These are phyloP conservation scores for Syrphus vitripennis DNA, from an alignment of 2,888 invertebrate species.

Conservation along the genomic window DNA sequence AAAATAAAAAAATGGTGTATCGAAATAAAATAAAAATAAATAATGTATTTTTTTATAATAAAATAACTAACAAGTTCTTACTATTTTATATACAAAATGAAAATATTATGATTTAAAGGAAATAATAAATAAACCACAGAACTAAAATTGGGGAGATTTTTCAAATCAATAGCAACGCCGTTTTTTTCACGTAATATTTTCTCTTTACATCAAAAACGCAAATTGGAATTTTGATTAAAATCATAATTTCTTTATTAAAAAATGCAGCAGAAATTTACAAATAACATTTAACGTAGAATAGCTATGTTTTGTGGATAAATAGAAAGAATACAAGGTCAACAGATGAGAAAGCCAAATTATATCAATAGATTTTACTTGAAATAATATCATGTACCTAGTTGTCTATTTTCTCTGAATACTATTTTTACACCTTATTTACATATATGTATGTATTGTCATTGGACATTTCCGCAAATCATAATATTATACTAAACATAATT, in stretches of 20 bases:
- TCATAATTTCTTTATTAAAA: not conserved
- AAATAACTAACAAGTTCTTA: conserved; percentile 51
- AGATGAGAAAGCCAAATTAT: conserved; percentile 46
- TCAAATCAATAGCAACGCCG: too few relatives aligned
- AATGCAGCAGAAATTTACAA: not conserved
- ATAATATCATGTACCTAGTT: conserved; percentile 25
- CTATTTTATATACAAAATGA: conserved; percentile 54
- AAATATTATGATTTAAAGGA: conserved; percentile 30
- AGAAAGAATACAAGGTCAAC: not conserved
- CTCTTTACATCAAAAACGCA: not conserved
- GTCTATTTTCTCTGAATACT: conserved; percentile 34
- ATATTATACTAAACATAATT: conserved; percentile 65
- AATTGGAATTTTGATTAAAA: conserved; percentile 5
- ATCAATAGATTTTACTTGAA: conserved; percentile 25
- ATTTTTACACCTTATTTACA: conserved; percentile 45
- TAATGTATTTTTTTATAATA: conserved; percentile 60
- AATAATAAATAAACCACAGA: conserved; percentile 2
- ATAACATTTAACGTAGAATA: not conserved
- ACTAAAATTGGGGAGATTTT: conserved; percentile 5
- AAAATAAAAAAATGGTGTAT: not conserved
- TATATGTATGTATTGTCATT: conserved; percentile 3
- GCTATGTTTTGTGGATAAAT: not conserved
- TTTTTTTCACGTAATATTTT: conserved; percentile 2
- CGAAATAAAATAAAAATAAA: conserved; percentile 14
- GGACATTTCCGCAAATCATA: conserved; percentile 41